Conservation (phyloP, 64 coral and sea anemone genomes). For the Actinia tenebrosa region DNA sequence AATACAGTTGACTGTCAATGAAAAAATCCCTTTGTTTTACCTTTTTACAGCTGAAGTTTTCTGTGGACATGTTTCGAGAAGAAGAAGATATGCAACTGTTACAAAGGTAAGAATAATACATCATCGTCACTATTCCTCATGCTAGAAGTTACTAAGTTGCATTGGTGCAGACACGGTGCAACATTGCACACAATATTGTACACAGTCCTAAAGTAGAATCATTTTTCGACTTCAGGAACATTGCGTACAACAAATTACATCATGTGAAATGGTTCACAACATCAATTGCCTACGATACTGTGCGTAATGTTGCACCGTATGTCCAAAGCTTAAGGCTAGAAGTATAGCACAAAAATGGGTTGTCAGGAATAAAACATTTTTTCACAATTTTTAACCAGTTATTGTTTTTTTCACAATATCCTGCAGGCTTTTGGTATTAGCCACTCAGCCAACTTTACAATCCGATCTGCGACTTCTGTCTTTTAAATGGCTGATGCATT, state of each 20-base stretch:
- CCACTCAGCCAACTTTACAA: constrained; percentile 48
- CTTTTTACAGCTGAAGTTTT: constrained; percentile 71
- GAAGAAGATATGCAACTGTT: constrained; percentile 71
- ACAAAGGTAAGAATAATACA: constrained; percentile 47
- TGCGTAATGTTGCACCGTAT: no score
- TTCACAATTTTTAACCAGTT: not conserved
- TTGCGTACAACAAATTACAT: no score
- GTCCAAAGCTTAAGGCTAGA: no score
- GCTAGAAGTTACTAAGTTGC: no score
- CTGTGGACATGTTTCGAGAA: constrained; percentile 84
- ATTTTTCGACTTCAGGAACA: no score
- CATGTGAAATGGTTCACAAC: no score
- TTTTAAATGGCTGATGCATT: constrained; percentile 72
- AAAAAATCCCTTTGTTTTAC: not conserved
- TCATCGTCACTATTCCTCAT: no score
- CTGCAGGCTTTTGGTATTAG: constrained; percentile 45
- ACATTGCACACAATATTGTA: no score
- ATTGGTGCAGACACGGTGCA: no score
- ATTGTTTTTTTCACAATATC: not conserved
- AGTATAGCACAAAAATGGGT: not conserved
- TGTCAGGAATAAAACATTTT: not conserved
- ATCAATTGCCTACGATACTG: no score
- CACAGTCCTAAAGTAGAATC: no score
- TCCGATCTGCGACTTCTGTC: constrained; percentile 52
- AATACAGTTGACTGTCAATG: not conserved